phyloP scores from a whole-genome alignment of 2,113 vertebrate genomes.

The Corapipo altera region DNA sequence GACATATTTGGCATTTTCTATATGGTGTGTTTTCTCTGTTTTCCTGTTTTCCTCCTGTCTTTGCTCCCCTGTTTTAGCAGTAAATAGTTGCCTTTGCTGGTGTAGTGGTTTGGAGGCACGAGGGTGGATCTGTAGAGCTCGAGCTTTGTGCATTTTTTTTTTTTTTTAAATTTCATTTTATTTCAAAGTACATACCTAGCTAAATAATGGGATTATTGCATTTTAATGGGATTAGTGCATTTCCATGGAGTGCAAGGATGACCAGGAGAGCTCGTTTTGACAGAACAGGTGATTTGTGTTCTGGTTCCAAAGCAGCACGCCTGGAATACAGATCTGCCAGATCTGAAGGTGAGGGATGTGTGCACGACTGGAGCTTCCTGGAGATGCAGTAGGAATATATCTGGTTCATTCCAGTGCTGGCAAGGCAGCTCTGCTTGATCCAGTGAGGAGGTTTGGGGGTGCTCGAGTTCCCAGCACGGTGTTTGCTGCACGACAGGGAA shows the following conservation, averaged over 20 bases:
- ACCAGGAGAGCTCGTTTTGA: background rate
- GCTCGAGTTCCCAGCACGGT: fast-evolving
- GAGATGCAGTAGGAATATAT: fast-evolving
- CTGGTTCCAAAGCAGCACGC: background rate
- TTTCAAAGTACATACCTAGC: background rate
- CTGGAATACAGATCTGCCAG: fast-evolving
- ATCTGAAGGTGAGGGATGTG: background rate
- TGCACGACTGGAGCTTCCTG: background rate
- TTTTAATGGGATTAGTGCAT: background rate
- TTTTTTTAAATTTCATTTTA: background rate
- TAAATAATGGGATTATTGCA: background rate
- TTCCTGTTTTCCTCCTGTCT: slow-evolving; percentile 8
- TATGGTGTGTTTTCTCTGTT: slow-evolving; percentile 57
- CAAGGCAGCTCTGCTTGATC: background rate
- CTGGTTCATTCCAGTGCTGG: fast-evolving
- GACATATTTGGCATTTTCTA: slow-evolving; percentile 81
- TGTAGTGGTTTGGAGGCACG: background rate
- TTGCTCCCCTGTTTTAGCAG: background rate
- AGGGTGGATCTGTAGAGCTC: background rate
- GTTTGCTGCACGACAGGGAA: background rate
- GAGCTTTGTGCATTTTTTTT: background rate
- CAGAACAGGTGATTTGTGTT: background rate
- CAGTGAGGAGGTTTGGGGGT: background rate
- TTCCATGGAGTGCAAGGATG: background rate
- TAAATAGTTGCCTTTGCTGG: background rate